These are phyloP conservation scores for Apamea monoglypha DNA, from an alignment of 2,888 invertebrate genomes.

Conservation along the genomic window DNA sequence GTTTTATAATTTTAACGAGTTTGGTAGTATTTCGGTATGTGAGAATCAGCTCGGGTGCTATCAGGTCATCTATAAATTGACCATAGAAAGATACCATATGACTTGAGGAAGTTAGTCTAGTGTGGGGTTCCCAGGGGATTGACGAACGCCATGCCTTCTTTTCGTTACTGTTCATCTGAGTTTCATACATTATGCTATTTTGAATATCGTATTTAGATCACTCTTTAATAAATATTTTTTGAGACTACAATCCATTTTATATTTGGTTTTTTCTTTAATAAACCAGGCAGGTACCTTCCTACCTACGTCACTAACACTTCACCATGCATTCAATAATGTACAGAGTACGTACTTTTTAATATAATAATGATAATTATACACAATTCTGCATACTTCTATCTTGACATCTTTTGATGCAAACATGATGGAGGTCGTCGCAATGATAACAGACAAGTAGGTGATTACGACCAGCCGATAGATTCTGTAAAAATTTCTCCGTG, in stretches of 20 bases:
- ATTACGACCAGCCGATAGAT: not conserved
- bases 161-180: not conserved
- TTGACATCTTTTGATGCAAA: not conserved
- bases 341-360: not conserved
- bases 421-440: not conserved
- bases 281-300: not conserved
- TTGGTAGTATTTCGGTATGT: slow-evolving; percentile 27
- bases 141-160: not conserved
- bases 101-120: not conserved
- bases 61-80: slow-evolving; percentile 10
- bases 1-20: slow-evolving; percentile 33
- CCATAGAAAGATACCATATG: not conserved
- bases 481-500: too few relatives aligned
- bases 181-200: not conserved
- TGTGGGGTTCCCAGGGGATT: not conserved
- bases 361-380: not conserved
- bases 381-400: not conserved
- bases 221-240: slow-evolving; percentile 6
- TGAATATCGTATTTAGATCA: not conserved
- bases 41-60: slow-evolving; percentile 1
- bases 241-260: not conserved
- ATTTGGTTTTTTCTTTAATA: not conserved
- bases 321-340: not conserved
- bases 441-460: not conserved
- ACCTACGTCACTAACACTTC: not conserved